Evolutionary conservation across 1,140 invertebrate species (phyloP).

Genomic region (Pseudobourletiella spinata): DNA sequence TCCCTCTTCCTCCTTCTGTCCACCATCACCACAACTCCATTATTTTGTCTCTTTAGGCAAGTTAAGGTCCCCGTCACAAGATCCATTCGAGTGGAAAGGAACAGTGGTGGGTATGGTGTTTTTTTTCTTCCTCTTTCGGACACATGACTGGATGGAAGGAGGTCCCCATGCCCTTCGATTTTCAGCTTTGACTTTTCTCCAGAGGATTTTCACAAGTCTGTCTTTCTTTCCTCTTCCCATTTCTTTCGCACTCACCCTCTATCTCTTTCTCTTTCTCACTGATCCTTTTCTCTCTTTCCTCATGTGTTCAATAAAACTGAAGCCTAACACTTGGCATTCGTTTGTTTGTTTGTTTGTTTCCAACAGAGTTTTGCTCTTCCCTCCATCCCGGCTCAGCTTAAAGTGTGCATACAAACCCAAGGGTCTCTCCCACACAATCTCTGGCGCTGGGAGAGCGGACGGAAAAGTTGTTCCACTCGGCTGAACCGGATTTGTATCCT

Average conservation of each 20-base stretch:
- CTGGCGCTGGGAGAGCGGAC: too few species aligned
- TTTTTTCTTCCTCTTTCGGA: background rate
- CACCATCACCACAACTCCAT: constrained; percentile 3
- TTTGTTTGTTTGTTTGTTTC: constrained; percentile 1
- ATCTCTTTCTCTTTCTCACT: background rate
- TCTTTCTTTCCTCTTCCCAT: background rate
- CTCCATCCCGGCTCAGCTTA: background rate
- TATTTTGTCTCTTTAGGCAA: constrained; percentile 6
- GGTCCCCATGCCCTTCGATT: background rate
- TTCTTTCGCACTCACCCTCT: background rate
- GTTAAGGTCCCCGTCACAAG: background rate
- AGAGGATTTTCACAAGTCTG: background rate
- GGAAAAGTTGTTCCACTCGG: too few species aligned
- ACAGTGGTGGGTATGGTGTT: background rate
- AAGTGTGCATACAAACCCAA: too few species aligned
- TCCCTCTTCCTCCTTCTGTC: background rate
- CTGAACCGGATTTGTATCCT: too few species aligned
- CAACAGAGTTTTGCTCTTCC: background rate
- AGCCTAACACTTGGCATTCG: background rate
- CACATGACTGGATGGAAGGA: too few species aligned
- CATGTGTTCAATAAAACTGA: constrained; percentile 7
- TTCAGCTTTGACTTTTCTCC: constrained; percentile 6
- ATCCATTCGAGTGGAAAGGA: background rate
- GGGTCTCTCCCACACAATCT: too few species aligned
- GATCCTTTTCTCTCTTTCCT: background rate